These are phyloP conservation scores for Aphelocoma californica DNA, from an alignment of 2,797 vertebrate species.

Conservation along the genomic window DNA sequence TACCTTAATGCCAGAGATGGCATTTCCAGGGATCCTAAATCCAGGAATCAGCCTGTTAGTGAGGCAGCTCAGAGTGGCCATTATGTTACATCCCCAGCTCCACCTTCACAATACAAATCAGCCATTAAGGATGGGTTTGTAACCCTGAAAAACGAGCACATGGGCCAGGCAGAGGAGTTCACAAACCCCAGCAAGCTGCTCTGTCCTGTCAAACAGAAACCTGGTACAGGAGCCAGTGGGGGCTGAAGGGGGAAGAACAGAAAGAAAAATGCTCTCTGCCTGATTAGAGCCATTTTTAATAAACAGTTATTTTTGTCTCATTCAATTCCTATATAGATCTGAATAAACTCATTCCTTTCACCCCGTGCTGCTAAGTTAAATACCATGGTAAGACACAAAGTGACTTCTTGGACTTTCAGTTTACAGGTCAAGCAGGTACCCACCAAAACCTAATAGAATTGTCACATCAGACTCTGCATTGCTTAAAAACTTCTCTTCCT, in stretches of 20 bases:
- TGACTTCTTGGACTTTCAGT: constrained; percentile 45
- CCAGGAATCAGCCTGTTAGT: neutral
- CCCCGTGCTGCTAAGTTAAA: constrained; percentile 20
- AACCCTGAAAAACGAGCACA: neutral
- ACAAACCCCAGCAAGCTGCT: neutral
- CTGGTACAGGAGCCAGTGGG: neutral
- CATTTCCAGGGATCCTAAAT: neutral
- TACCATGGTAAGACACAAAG: neutral
- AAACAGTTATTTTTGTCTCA: neutral
- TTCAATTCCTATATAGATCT: neutral
- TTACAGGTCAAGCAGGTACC: constrained; percentile 60
- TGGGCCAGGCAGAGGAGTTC: neutral
- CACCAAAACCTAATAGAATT: constrained; percentile 35
- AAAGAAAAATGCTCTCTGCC: neutral
- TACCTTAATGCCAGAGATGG: neutral
- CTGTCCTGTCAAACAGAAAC: neutral
- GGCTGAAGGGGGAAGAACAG: neutral
- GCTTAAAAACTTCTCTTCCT: neutral
- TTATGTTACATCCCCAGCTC: neutral
- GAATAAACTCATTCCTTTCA: constrained; percentile 22
- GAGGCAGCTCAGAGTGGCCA: neutral
- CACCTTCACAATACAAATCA: neutral
- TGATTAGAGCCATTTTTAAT: neutral
- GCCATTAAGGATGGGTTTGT: neutral
- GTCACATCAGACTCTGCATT: neutral